phyloP scores from a whole-genome alignment of 2,113 vertebrate species.

The Myocastor coypus region DNA sequence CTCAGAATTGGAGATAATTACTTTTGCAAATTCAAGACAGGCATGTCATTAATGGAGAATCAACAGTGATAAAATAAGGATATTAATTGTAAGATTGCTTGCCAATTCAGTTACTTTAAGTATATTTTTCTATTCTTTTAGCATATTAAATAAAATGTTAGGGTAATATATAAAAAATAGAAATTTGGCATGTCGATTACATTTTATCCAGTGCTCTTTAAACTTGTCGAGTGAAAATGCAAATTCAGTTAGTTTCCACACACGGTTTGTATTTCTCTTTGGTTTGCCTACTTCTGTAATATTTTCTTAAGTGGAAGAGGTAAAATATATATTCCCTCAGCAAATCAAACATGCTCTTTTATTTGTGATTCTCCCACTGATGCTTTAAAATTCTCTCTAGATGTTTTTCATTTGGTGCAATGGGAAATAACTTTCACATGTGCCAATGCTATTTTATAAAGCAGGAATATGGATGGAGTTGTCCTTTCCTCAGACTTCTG shows the following conservation, averaged over 20 bases:
- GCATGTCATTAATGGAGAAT: neutral
- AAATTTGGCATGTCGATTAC: neutral
- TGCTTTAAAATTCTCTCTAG: constrained; percentile 27
- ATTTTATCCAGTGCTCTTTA: constrained; percentile 28
- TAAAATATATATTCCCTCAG: constrained; percentile 12
- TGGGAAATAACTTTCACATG: neutral
- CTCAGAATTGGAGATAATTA: neutral
- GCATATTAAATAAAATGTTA: neutral
- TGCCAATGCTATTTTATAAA: neutral
- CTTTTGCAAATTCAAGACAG: constrained; percentile 32
- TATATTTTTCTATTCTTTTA: constrained; percentile 8
- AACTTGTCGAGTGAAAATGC: neutral
- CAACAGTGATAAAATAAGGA: neutral
- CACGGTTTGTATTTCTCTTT: constrained; percentile 4
- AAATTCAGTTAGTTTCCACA: constrained; percentile 13
- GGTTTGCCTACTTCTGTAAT: constrained; percentile 39
- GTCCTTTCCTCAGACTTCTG: neutral
- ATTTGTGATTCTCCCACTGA: constrained; percentile 36
- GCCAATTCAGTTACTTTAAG: neutral
- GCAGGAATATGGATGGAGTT: neutral
- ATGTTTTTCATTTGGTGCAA: constrained; percentile 40
- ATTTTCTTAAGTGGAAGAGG: constrained; percentile 48
- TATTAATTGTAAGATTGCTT: neutral
- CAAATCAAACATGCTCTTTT: constrained; percentile 16
- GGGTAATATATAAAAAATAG: neutral